Percentiles rank a stretch among this genome's conserved stretches.
Evolutionary conservation across 2,113 vertebrate species (phyloP).

Genomic region (Aptenodytes forsteri): DNA sequence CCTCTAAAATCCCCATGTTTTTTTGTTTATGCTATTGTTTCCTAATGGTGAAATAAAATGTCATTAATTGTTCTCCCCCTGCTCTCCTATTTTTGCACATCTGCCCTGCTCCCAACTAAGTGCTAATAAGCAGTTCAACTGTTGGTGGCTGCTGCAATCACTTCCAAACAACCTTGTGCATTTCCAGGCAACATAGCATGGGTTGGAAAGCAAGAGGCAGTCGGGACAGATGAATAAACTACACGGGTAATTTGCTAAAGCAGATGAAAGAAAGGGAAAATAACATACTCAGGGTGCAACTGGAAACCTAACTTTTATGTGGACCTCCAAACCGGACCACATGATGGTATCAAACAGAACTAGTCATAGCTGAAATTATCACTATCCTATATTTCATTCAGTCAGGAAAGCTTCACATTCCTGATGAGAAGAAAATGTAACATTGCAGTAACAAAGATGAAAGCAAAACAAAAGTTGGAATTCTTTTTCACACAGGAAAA

Average conservation of each 20-base stretch:
- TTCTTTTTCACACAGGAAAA: neutral
- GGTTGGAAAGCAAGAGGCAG: neutral
- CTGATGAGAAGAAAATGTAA: neutral
- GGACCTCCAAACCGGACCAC: neutral
- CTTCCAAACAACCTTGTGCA: neutral
- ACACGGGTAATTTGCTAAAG: neutral
- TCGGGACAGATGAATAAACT: neutral
- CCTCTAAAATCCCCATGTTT: neutral
- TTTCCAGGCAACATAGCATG: neutral
- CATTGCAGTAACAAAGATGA: neutral
- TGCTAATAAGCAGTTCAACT: neutral
- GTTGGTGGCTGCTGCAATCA: neutral
- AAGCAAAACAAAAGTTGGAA: neutral
- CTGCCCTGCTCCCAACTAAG: neutral
- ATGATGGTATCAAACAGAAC: neutral
- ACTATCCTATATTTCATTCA: rapidly evolving
- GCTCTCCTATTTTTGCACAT: neutral
- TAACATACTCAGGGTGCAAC: neutral
- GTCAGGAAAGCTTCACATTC: neutral
- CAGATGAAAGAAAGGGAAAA: neutral
- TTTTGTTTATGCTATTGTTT: neutral
- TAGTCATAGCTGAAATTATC: neutral
- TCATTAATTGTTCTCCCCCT: neutral
- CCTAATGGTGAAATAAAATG: neutral
- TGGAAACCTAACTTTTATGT: neutral